Base-by-base conservation (phyloP, 2,113 vertebrate species). In the Rostratula benghalensis region DNA sequence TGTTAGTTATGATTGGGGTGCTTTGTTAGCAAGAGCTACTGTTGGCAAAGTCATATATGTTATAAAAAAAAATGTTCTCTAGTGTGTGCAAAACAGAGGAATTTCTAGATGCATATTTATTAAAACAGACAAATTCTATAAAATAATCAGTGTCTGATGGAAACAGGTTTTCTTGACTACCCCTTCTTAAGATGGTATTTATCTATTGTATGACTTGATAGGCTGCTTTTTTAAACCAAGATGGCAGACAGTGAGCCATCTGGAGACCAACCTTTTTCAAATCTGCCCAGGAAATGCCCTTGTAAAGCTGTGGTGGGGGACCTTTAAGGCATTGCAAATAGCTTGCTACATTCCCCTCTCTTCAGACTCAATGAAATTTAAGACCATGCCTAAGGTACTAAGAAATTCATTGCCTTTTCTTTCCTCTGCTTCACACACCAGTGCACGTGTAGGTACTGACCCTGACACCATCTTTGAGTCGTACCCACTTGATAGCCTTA, bases 401-500 rank as follows among this genome's bases (percentile, higher is more conserved):
- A 39, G 43, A 70, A 67, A 65, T 71, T 50, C 2, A 18, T 43
- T 82, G 35, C 6, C 3, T 7, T 56, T 54, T 61, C n/a, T 75
- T 56, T 12, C 27, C 35, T 77, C 11, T 19, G 14, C 7, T 57
- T 51, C 37, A 76, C 7, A 33, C 18, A 41, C 30, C 13, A 54
- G n/a, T 0, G 1, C 33, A 81, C 30, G 10, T 23, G 11, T 11
- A 18, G 6, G 4, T n/a, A 28, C 19, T 33, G 18, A 83, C 3
- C 3, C 19, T 56, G 28, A n/a, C 45, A 57, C 16, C 13, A 19
- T n/a, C 63, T 70, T 70, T 64, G 56, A 59, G 17, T 60, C 37
- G 53, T 28, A 53, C 8, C 6, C 9, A n/a, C 7, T 41, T 41
- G 35, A 17, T 8, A 65, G 15, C 4, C 12, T 33, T 54, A 61